Base-by-base conservation (phyloP, 2,888 invertebrate species). In the Acrocyrtus sp. region DNA sequence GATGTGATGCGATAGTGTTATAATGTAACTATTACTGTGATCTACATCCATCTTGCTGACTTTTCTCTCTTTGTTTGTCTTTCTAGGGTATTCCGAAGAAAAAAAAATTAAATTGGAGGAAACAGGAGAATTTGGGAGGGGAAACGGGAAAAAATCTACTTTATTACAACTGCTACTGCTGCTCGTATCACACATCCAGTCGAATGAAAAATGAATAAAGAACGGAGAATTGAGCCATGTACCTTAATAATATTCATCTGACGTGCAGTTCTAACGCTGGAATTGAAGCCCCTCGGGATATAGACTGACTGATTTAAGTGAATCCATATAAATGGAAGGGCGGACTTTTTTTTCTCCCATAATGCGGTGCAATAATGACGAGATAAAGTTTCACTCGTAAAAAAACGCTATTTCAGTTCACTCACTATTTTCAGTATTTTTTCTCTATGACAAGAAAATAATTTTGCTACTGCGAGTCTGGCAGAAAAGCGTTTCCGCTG, bases 221-320 rank as follows among this genome's bases (percentile, higher is more conserved):
- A n/a, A 3, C 17, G 41, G 3, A 41, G 15, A 6, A 34, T 41
- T 17, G 2, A 41, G 8, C 41, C 8, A 15, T 8, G 34, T 6
- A n/a, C 41, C 3, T 17, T 17, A 41, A n/a, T 41, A 41, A 41
- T 41, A 41, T 17, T 15, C 41, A 15, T n/a, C 17, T n/a, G 2
- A n/a, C 41, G 17, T n/a, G 41, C 41, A 41, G 17, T 41, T 41
- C 15, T 6, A 2, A 8, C 15, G 3, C 8, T 17, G 17, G 41
- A n/a, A n/a, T n/a, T 41, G 50, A 26, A 50, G n/a, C 50, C 50
- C 50, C 50, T 26, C 21, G 24, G 26, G 50, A 51, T 51, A 51
- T 51, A 19, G 47, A 47, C 47, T 51, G 50, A 51, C 62, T 62
- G 62, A 62, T 62, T 62, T 48, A 58, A 58, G n/a, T 6, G 47